Evolutionary conservation across 2,888 invertebrate genomes (phyloP), one percentile per base, ranked within the genome.

Genomic region (Agonum fuliginosum): DNA sequence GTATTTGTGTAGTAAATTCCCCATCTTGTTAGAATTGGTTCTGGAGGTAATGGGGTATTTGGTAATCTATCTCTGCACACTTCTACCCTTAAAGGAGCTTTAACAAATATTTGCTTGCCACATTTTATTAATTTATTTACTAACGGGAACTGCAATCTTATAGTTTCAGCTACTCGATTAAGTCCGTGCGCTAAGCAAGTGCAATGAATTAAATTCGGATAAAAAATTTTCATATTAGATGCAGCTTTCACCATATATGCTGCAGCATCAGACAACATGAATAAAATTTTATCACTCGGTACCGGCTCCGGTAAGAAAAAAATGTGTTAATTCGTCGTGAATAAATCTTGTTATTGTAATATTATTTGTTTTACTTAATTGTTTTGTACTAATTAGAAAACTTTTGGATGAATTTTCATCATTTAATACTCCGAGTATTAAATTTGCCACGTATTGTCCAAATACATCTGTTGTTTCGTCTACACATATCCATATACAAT

Each of bases 401-500:
- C 71, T 48, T 71, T 71, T 71, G 22, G 46, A 71, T 46, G 72
- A 51, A 72, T 51, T 51, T 51, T 51, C 72, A 22, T 72, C 51
- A 48, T 51, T 72, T 30, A 72, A 72, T 72, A 72, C 14, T 62
- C 62, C 71, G 51, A 71, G 10, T 48, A 71, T 48, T 71, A 71
- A 71, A 71, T 71, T 80, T 10, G 78, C 78, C 34, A 80, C 78
- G 48, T 78, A 80, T 17, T 79, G 72, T 65, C 80, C 80, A 27
- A 54, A 24, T 12, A 22, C 12, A 71, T 80, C 80, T 8, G 80
- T 79, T 2, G 79, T 79, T 79, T 81, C 81, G 43, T 80, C 80
- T n/a, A 79, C 69, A 19, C 80, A 76, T n/a, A 81, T 79, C 81
- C 81, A 82, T 24, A 43, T 12, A 43, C 6, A 43, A 37, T 74